Evolutionary conservation across 2,888 invertebrate species (phyloP), one percentile per base, ranked within the genome.

Genomic region (Therioaphis trifolii): DNA sequence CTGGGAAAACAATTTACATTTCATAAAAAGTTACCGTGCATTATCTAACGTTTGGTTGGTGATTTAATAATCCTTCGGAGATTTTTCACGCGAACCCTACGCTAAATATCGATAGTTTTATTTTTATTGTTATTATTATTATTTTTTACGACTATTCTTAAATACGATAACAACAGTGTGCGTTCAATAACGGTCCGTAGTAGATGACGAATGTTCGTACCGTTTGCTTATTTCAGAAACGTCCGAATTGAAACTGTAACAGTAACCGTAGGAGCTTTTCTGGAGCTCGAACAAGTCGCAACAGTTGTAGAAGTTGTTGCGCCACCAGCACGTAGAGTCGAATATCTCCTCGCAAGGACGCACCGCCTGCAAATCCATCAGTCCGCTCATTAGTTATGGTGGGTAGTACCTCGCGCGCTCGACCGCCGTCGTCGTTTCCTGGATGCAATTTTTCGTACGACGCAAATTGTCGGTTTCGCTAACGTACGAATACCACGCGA

Each of bases 191-290:
- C n/a, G 35, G 35, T 35, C 35, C 3, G 35, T 35, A 35, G 7
- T 5, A 35, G 35, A 35, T 5, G 35, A 7, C 35, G 35, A 7
- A 35, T 35, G 35, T 7, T 7, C 3, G 35, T 80, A 86, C 86
- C 55, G 35, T 80, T 85, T 85, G 63, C 85, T 86, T 29, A 85
- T 82, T 84, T 86, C 86, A 0, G 86, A 86, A 21, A 86, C 86
- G 82, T 88, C 88, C 4, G 90, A 90, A 86, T 90, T 90, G 87
- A 90, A 90, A 0, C 89, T 87, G 86, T 89, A 88, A 0, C 89
- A 87, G 85, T 89, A 88, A 1, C 90, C 90, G 84, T 87, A 88
- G 85, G 90, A 89, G 0, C 89, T 89, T 84, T 88, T 89, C 85
- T 90, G 90, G 27, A 88, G 80, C 69, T 89, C 87, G 84, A 90